Evolutionary conservation across 2,888 invertebrate species (phyloP).

Genomic region (Rhingia campestris): DNA sequence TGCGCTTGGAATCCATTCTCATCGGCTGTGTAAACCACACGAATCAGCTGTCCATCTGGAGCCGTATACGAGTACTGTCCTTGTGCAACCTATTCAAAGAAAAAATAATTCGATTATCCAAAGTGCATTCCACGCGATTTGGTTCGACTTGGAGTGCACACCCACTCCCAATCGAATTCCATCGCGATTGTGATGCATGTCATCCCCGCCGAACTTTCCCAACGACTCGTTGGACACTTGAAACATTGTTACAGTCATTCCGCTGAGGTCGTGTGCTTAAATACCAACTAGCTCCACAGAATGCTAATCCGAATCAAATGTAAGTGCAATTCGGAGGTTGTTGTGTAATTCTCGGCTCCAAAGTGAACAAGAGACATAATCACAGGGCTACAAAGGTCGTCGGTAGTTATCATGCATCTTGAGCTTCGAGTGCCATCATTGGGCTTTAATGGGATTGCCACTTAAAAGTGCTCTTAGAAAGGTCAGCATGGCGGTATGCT

Average conservation of each 20-base stretch:
- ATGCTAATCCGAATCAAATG: constrained; percentile 40
- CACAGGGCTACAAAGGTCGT: constrained; percentile 49
- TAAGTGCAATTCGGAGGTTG: constrained; percentile 49
- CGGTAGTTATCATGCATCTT: constrained; percentile 3
- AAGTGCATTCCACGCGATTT: constrained; percentile 5
- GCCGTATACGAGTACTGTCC: constrained; percentile 86
- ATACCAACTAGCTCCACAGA: constrained; percentile 53
- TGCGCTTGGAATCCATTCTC: constrained; percentile 88
- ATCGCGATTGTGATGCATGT: background rate
- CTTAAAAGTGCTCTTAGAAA: constrained; percentile 22
- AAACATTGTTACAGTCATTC: constrained; percentile 30
- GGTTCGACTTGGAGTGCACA: constrained; percentile 15
- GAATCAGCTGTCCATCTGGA: constrained; percentile 86
- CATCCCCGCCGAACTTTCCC: constrained; percentile 11
- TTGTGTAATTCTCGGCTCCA: constrained; percentile 45
- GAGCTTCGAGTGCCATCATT: constrained; percentile 12
- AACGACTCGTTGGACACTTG: constrained; percentile 35
- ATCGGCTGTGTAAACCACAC: constrained; percentile 86
- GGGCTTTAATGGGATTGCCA: constrained; percentile 28
- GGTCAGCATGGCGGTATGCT: constrained; percentile 14
- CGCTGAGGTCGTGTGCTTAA: constrained; percentile 37
- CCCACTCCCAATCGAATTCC: constrained; percentile 21
- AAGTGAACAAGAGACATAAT: constrained; percentile 28
- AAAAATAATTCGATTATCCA: constrained; percentile 52
- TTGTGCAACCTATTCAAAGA: constrained; percentile 83